Conservation (phyloP, 2,797 vertebrate genomes). For the Myotis planiceps region DNA sequence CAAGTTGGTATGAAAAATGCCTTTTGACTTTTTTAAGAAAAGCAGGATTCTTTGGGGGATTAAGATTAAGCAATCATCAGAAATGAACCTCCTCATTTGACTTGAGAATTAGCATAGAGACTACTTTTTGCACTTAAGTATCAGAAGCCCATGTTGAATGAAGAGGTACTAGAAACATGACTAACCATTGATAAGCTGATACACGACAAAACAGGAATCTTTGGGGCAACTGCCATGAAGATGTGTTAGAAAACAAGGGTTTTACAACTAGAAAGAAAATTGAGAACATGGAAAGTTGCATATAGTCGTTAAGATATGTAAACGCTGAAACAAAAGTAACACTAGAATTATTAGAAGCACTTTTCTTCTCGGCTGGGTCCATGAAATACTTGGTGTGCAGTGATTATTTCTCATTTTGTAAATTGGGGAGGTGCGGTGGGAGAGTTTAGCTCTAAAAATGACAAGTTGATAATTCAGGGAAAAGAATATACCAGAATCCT, state of each 20-base stretch:
- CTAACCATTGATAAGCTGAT: neutral
- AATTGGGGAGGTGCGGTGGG: neutral
- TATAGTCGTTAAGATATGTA: neutral
- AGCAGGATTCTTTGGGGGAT: neutral
- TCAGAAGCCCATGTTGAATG: neutral
- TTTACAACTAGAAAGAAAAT: neutral
- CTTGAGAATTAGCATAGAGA: neutral
- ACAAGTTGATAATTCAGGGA: neutral
- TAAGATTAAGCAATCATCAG: conserved; percentile 45
- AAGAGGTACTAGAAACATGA: neutral
- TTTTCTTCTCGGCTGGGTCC: neutral
- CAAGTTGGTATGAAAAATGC: neutral
- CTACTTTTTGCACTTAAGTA: neutral
- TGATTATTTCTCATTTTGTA: neutral
- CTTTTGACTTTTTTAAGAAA: neutral
- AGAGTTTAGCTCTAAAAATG: neutral
- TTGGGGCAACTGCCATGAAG: neutral
- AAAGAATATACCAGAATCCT: neutral
- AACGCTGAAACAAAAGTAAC: neutral
- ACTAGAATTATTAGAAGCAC: neutral
- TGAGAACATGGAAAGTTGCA: neutral
- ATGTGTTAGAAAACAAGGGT: neutral
- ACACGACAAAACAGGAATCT: neutral
- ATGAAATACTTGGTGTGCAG: neutral
- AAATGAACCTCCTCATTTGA: conserved; percentile 28